Evolutionary conservation across 2,113 vertebrate genomes (phyloP).

Genomic region (Macroglossus sobrinus): DNA sequence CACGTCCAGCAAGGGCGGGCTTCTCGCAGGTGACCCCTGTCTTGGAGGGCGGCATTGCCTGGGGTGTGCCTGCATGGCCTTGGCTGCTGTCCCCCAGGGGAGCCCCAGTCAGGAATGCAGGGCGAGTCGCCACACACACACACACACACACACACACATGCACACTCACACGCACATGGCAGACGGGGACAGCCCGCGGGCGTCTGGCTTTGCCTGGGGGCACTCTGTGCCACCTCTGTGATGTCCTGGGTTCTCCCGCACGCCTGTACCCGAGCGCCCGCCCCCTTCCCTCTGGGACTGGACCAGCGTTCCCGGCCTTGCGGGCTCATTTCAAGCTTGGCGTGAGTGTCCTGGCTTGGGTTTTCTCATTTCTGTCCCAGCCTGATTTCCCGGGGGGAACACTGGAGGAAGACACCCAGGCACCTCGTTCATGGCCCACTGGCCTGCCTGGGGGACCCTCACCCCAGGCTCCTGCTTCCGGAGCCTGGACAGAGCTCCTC

Average conservation of each 20-base stretch:
- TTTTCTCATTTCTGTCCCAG: background rate
- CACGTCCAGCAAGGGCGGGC: background rate
- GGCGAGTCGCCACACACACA: background rate
- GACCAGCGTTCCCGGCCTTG: background rate
- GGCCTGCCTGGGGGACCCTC: background rate
- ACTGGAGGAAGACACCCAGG: background rate
- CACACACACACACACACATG: too few relatives aligned
- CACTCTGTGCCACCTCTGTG: background rate
- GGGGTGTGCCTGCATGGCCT: background rate
- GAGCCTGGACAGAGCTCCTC: background rate
- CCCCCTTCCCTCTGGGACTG: background rate
- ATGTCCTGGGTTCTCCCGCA: background rate
- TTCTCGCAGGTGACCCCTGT: background rate
- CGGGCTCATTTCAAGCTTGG: background rate
- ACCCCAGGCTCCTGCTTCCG: background rate
- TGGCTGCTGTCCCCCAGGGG: background rate
- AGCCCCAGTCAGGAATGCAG: too few relatives aligned
- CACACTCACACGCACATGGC: too few relatives aligned
- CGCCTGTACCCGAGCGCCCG: rapidly evolving
- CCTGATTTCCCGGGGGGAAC: background rate
- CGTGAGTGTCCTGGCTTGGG: background rate
- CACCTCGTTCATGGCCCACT: background rate
- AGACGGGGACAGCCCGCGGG: background rate
- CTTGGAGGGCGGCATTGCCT: too few relatives aligned
- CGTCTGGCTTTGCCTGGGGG: background rate